Conservation (phyloP, 2,113 vertebrate species). For the Oreochromis spilurus region DNA sequence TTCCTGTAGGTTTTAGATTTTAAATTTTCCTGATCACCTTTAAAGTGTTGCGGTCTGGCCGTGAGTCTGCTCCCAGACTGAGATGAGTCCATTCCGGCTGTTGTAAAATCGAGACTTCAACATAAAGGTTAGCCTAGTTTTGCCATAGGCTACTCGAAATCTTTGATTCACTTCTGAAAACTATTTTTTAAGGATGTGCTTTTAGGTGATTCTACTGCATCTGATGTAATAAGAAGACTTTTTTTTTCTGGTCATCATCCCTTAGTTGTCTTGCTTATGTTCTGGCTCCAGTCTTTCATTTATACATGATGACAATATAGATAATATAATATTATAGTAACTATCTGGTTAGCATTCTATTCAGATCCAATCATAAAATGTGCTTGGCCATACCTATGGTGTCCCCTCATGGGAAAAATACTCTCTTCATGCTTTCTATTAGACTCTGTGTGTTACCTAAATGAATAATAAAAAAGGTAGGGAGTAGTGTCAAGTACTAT, state of each 20-base stretch:
- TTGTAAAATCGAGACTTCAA: neutral
- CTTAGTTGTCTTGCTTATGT: too few species aligned
- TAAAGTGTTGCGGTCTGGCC: neutral
- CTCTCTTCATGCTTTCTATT: too few species aligned
- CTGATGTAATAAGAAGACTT: too few species aligned
- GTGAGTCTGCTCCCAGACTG: neutral
- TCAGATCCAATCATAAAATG: neutral
- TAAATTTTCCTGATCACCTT: neutral
- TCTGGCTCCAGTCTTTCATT: too few species aligned
- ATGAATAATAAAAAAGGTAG: neutral
- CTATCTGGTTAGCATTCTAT: neutral
- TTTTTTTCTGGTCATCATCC: too few species aligned
- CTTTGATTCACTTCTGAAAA: neutral
- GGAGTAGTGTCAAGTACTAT: neutral
- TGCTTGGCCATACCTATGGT: too few species aligned
- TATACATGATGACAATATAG: neutral
- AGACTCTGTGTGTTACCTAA: too few species aligned
- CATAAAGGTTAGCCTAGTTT: neutral
- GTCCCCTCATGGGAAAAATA: too few species aligned
- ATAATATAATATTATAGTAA: neutral
- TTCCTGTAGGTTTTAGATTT: neutral
- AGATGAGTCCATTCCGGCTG: neutral
- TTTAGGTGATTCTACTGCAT: neutral
- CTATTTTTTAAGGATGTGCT: neutral
- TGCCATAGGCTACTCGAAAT: neutral